Conservation (phyloP, 2,888 invertebrate genomes). For the Temnothorax rugatulus region DNA sequence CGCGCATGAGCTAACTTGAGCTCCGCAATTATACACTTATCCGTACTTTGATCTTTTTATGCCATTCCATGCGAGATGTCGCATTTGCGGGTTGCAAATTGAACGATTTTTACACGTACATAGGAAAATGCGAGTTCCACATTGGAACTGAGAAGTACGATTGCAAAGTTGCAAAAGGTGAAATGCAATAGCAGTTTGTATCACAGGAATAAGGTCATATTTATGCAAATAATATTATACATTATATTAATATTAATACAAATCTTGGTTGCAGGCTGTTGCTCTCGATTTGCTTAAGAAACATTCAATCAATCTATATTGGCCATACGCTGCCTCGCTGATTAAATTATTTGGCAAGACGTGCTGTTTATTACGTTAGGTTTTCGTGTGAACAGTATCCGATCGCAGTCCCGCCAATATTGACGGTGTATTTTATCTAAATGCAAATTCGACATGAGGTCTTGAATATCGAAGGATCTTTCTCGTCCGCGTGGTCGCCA, state of each 20-base stretch:
- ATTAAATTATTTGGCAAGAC: constrained; percentile 28
- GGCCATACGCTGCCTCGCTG: background rate
- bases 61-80: background rate
- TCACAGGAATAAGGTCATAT: background rate
- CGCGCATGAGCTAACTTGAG: constrained; percentile 18
- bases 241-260: background rate
- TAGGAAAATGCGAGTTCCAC: background rate
- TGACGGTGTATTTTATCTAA: constrained; percentile 65
- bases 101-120: background rate
- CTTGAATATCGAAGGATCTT: constrained; percentile 57
- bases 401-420: constrained; percentile 44
- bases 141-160: background rate
- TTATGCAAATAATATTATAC: background rate
- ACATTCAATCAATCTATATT: background rate
- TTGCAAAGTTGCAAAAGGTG: background rate
- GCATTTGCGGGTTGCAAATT: background rate
- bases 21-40: constrained; percentile 36
- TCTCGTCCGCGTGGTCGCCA: constrained; percentile 29
- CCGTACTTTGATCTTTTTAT: constrained; percentile 26
- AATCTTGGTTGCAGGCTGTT: background rate
- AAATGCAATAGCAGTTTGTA: background rate
- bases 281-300: background rate
- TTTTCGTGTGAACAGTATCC: constrained; percentile 34
- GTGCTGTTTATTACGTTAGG: constrained; percentile 41
- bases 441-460: constrained; percentile 60